Base-by-base conservation (phyloP, 2,888 invertebrate species). In the Lepidocyrtinus sp. region DNA sequence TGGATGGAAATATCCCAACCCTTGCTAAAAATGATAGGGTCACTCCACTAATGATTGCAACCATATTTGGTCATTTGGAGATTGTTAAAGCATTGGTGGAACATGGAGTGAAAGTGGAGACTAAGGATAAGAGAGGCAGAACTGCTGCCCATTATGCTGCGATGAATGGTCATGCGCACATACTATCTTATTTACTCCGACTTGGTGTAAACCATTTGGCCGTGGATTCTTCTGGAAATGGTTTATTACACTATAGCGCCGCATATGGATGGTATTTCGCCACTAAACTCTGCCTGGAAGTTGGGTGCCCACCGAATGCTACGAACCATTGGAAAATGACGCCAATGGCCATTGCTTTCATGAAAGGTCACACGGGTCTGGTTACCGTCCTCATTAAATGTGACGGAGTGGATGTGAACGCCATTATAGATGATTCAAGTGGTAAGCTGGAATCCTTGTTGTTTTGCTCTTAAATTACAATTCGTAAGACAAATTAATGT, bases 261-360 rank as follows among this genome's bases (percentile, higher is more conserved):
- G 90, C 90, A 0, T 91, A 91, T 86, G 91, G 91, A 19, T 91
- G 91, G 90, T 89, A 89, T 85, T 89, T 89, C 84, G 88, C 88
- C 75, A 87, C 90, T 25, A 88, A 90, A 82, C 83, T 90, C 7
- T 87, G 91, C 17, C 86, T 90, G 17, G 89, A 90, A 82, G 87
- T 88, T 24, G 88, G 87, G 9, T 90, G 89, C 27, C 87, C 88
- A 24, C 87, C 89, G 1, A 88, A 88, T 84, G 86, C 86, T n/a
- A 82, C 87, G 15, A 90, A 90, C 86, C 88, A 88, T 70, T 90
- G 90, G 89, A 90, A 90, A 88, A 88, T 90, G 27, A 90, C 90
- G 0, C 90, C 91, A 3, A 84, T 90, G 55, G 89, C 89, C 69
- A 88, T 90, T 75, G 90, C 91, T 3, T 91, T 90, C 87, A 85